Evolutionary conservation across 1,140 invertebrate genomes (phyloP), one percentile per base, ranked within the genome.

Genomic region (Drosophila trapezifrons): DNA sequence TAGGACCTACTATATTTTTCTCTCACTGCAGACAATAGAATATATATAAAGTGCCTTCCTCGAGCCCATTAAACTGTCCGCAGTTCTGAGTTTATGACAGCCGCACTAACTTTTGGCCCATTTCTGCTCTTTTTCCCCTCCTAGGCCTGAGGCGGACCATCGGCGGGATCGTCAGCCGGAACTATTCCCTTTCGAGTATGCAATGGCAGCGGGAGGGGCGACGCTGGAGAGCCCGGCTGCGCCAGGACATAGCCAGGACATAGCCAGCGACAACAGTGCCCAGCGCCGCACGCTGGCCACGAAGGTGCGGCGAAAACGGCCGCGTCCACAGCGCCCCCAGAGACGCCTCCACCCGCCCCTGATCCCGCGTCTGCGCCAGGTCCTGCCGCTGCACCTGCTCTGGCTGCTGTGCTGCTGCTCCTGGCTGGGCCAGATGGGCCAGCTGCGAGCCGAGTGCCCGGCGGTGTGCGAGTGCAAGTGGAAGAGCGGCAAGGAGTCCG

Each of bases 401-500:
- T 91, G 82, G 90, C 85, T 91, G 58, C 70, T 91, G 13, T 90
- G 86, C 76, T 84, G 83, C 43, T 69, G 62, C 37, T 82, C 32
- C 51, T 54, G 51, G 51, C 51, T 54, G 51, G 51, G 63, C 49
- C 75, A 80, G 12, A 65, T 84, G 57, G 67, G 85, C 42, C 83
- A 91, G 74, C 60, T 91, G 71, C 47, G 78, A 32, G 93, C 93
- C 79, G 94, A 94, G 75, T 96, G 95, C 90, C 95, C 95, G 27
- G 93, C 93, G 49, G 93, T 94, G 70, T 97, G 96, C 93, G 95
- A 96, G 91, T 97, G 96, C 93, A 96, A 96, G 91, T 97, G 96
- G 96, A 96, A 96, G 90, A 95, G 94, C 84, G 96, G 96, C 72
- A 97, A 97, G 92, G 95, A 96, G 92, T 96, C 96, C 29, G 96